Percentiles rank a stretch among this genome's conserved stretches.
These are phyloP conservation scores for Heteronetta atricapilla DNA, from an alignment of 2,113 vertebrate genomes.

Conservation along the genomic window DNA sequence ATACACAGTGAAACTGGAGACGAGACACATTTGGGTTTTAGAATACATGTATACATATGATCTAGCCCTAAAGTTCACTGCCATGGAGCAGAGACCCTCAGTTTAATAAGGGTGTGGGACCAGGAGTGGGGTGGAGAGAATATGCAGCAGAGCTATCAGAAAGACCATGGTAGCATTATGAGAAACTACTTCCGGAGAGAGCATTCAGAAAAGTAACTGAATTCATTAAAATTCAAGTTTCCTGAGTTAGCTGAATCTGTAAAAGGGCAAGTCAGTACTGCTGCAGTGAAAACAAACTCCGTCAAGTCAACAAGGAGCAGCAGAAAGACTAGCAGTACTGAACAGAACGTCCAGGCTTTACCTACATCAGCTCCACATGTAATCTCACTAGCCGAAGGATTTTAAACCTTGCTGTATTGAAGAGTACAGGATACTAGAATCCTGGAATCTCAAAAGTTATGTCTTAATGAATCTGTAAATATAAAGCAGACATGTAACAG, in stretches of 20 bases:
- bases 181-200: background rate
- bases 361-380: background rate
- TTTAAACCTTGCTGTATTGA: slow-evolving; percentile 4
- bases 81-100: background rate
- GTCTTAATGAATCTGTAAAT: slow-evolving; percentile 18
- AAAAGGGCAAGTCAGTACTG: background rate
- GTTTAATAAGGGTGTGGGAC: background rate
- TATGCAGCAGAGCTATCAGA: background rate
- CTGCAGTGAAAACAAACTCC: background rate
- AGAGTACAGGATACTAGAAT: background rate
- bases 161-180: background rate
- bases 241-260: background rate
- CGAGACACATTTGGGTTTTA: background rate
- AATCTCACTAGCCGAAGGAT: background rate
- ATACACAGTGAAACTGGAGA: background rate
- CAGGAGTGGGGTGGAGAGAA: background rate
- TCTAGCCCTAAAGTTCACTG: background rate
- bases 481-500: background rate
- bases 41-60: background rate
- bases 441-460: background rate
- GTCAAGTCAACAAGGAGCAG: background rate
- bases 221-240: background rate
- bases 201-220: background rate
- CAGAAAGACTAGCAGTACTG: background rate
- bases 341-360: background rate